Conservation (phyloP, 2,113 vertebrate species). For the Amphilophus citrinellus region DNA sequence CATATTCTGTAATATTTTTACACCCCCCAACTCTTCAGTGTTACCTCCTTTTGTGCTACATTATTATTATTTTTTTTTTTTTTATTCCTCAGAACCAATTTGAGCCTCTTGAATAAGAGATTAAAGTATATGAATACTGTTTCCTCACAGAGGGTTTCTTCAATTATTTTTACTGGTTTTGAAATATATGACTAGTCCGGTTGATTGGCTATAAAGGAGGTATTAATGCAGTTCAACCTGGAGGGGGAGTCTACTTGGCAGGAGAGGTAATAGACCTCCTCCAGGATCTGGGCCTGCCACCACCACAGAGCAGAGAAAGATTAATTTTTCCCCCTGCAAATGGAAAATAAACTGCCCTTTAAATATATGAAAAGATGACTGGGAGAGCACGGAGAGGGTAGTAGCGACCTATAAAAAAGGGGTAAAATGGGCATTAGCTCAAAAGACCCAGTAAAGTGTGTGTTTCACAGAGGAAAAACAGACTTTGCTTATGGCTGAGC, state of each 20-base stretch:
- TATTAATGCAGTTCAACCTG: slow-evolving; percentile 76
- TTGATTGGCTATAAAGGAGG: slow-evolving; percentile 76
- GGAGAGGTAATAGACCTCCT: slow-evolving; percentile 76
- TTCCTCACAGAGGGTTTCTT: slow-evolving; percentile 59
- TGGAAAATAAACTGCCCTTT: slow-evolving; percentile 79
- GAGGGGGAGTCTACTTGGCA: slow-evolving; percentile 74
- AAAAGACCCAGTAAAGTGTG: slow-evolving; percentile 71
- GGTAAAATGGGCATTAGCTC: slow-evolving; percentile 56
- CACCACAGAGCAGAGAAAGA: slow-evolving; percentile 60
- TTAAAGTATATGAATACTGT: slow-evolving; percentile 67
- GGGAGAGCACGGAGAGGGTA: slow-evolving; percentile 44
- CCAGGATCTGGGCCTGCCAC: slow-evolving; percentile 63
- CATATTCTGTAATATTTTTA: slow-evolving; percentile 40
- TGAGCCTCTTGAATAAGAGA: slow-evolving; percentile 65
- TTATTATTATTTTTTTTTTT: slow-evolving; percentile 35
- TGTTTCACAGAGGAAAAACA: slow-evolving; percentile 74
- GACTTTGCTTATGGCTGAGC: slow-evolving; percentile 74
- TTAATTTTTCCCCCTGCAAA: slow-evolving; percentile 72
- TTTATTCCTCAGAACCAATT: slow-evolving; percentile 61
- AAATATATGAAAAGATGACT: slow-evolving; percentile 72
- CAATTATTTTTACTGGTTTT: slow-evolving; percentile 70
- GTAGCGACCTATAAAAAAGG: slow-evolving; percentile 29
- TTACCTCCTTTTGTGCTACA: slow-evolving; percentile 38
- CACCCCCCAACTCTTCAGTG: slow-evolving; percentile 21
- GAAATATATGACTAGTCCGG: slow-evolving; percentile 66